Base-by-base conservation (phyloP, 2,888 invertebrate genomes). In the Girardia tigrina region DNA sequence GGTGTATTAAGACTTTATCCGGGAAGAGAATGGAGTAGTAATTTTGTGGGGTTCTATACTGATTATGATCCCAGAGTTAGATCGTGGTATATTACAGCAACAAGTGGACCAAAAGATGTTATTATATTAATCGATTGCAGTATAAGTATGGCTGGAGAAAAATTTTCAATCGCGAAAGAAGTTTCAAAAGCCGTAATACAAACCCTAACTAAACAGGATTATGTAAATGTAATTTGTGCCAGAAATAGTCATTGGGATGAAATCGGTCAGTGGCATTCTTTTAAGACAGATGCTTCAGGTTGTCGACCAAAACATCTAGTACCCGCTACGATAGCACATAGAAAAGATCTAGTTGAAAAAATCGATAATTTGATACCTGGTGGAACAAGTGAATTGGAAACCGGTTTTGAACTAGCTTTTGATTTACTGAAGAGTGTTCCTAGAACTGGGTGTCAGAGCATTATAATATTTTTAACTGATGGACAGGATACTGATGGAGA, bases 21-120 rank as follows among this genome's bases (percentile, higher is more conserved):
- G n/a, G 84, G 84, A 8, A 77, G 84, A 74, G 84, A 84, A 76
- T 85, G 84, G 84, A 82, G 83, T 27, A 83, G 82, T 26, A 84
- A 84, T 75, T 84, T 84, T 80, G 84, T 84, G 14, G 84, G 84
- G 0, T 84, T 84, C 78, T 84, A 84, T 79, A 84, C 84, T 76
- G 84, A 84, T 77, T 84, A 84, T 77, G 84, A 84, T 77, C 84
- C 84, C 0, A 78, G 84, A 28, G 79, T 82, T 0, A 78, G 84
- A 72, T 83, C 84, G 0, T 84, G 84, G 84, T 84, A 84, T 77
- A 84, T 84, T 42, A 84, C 84, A 26, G 83, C 84, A 4, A 84
- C 84, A 0, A 84, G 84, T 78, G 84, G 84, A 20, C 84, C 84
- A 1, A 84, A 84, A 78, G 84, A 85, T 79, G 83, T 84, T 20